Evolutionary conservation across 2,113 vertebrate species (phyloP).

Genomic region (Spea bombifrons): DNA sequence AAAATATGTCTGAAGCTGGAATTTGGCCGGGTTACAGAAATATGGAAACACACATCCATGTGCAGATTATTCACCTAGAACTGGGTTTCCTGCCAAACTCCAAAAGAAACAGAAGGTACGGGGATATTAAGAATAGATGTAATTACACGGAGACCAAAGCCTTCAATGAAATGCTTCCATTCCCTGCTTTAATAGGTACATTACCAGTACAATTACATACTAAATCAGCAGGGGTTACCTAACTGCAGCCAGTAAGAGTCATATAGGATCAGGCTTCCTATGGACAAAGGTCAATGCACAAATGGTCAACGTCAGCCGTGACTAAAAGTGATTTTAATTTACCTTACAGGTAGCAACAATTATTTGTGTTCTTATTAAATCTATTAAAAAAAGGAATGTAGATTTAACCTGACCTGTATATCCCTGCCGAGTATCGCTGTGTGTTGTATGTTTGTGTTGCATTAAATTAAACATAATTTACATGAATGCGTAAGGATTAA

Average conservation of each 20-base stretch:
- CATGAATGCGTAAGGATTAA: too few species aligned
- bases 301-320: background rate
- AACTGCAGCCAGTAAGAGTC: slow-evolving; percentile 27
- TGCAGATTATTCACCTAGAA: slow-evolving; percentile 12
- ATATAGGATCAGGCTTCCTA: slow-evolving; percentile 32
- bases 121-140: slow-evolving; percentile 24
- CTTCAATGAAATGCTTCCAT: slow-evolving; percentile 24
- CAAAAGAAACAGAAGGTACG: slow-evolving; percentile 7
- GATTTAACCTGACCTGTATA: too few species aligned
- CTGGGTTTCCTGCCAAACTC: slow-evolving; percentile 15
- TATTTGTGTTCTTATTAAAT: too few species aligned
- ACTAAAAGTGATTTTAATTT: background rate
- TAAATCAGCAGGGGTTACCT: slow-evolving; percentile 29
- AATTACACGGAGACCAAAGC: slow-evolving; percentile 24
- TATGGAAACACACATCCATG: slow-evolving; percentile 22
- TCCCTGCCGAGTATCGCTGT: too few species aligned
- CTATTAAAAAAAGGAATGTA: too few species aligned
- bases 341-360: background rate
- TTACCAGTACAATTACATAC: slow-evolving; percentile 41
- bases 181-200: slow-evolving; percentile 29
- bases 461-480: too few species aligned
- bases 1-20: background rate
- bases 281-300: slow-evolving; percentile 17
- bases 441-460: too few species aligned
- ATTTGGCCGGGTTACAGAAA: slow-evolving; percentile 11